A percentile compares a stretch with the other conserved stretches of the same genome.
phyloP scores from a whole-genome alignment of 2,113 vertebrate species.

The Andinoacara biseriatus region DNA sequence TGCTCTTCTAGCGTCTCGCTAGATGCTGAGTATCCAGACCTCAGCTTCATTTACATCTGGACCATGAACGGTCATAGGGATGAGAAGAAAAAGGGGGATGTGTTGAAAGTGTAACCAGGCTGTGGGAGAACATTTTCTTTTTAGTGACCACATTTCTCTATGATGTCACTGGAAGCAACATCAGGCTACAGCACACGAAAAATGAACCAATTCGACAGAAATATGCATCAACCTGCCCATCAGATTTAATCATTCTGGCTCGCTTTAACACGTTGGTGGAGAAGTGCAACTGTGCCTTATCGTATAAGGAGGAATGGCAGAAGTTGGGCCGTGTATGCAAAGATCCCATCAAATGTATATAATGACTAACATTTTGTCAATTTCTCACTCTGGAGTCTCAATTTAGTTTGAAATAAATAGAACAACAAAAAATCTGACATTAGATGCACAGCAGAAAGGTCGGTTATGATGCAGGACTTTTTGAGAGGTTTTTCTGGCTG shows the following conservation, averaged over 20 bases:
- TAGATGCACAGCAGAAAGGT: not conserved
- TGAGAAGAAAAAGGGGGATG: not conserved
- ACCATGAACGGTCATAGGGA: not conserved
- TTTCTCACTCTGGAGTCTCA: not conserved
- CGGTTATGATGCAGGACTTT: not conserved
- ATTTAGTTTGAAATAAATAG: not conserved
- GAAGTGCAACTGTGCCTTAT: not conserved
- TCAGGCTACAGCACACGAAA: no score
- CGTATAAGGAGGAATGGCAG: not conserved
- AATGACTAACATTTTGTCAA: not conserved
- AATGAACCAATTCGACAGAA: not conserved
- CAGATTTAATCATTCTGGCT: not conserved
- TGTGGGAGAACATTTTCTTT: not conserved
- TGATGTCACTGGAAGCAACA: not conserved
- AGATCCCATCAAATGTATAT: not conserved
- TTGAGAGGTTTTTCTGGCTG: conserved; percentile 5
- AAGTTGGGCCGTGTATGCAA: not conserved
- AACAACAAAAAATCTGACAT: not conserved
- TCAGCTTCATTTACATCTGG: not conserved
- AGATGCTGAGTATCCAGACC: not conserved
- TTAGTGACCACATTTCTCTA: not conserved
- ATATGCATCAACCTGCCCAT: not conserved
- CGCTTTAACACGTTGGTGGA: not conserved
- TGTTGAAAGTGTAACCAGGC: not conserved
- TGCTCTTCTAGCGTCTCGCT: not conserved